Conservation (phyloP, 2,797 vertebrate species). For the Pterois miles region DNA sequence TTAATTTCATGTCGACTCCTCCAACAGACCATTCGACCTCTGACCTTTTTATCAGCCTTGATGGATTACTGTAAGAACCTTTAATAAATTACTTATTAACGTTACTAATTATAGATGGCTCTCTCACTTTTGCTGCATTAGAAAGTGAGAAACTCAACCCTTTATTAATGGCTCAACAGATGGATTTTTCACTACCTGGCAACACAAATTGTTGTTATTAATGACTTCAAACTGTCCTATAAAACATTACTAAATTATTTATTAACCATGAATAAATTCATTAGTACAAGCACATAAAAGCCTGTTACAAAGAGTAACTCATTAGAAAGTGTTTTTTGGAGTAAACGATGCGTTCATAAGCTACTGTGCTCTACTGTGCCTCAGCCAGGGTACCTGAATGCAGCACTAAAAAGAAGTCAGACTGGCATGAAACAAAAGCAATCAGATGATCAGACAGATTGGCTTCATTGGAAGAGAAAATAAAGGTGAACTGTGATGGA, state of each 20-base stretch:
- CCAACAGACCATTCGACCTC: neutral
- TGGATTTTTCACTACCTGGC: neutral
- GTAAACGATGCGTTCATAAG: neutral
- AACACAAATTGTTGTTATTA: neutral
- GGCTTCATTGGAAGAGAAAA: neutral
- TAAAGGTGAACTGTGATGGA: neutral
- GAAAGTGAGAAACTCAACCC: neutral
- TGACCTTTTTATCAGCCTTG: neutral
- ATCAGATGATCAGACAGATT: neutral
- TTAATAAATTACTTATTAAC: neutral
- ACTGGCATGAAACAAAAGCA: neutral
- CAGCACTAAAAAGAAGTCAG: neutral
- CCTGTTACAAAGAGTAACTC: neutral
- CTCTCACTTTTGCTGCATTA: neutral
- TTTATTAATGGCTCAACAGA: neutral
- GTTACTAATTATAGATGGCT: neutral
- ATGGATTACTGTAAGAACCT: neutral
- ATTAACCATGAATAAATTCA: neutral
- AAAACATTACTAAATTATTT: neutral
- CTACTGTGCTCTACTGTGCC: neutral
- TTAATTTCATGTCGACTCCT: neutral
- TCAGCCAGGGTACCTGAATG: neutral
- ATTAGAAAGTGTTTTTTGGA: neutral
- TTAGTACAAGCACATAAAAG: neutral
- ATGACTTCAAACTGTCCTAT: neutral